Base-by-base conservation (phyloP, 1,140 invertebrate genomes). In the Papilio machaon region DNA sequence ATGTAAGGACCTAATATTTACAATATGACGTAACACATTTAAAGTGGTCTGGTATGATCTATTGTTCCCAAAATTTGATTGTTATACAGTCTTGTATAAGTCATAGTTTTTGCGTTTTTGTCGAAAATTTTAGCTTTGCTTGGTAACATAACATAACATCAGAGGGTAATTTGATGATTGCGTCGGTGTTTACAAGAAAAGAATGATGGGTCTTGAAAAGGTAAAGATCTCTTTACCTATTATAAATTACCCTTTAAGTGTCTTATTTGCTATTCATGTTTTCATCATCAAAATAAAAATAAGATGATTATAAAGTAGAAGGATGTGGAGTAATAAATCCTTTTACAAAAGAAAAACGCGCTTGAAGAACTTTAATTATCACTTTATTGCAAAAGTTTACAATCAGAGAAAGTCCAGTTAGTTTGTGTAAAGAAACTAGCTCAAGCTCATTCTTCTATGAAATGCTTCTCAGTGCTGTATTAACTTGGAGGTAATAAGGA, bases 331-430 rank as follows among this genome's bases (percentile, higher is more conserved):
- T 38, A 76, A n/a, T 77, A 54, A 77, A 58, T 77, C n/a, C n/a
- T 49, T 52, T 77, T 58, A 54, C 75, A 52, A 73, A 46, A 74
- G 74, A 76, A 76, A 76, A 52, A 79, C n/a, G 35, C 54, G 35
- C 54, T 79, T 79, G 2, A 79, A 79, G 77, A 79, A 79, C 54
- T 79, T 79, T 79, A 79, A 79, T 79, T 79, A 64, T 79, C 67
- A 79, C 77, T 79, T 79, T 79, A 79, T 79, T 79, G 77, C 77
- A 46, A 79, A 79, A 79, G 77, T 79, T 79, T 79, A 64, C 77
- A 79, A 79, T 79, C 77, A 79, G 77, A 64, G 77, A 78, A 78
- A 79, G 77, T 79, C 77, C 77, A 64, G 77, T 58, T 58, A 77
- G 75, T 79, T 79, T 79, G 77, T 79, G 58, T 64, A 79, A 79